Base-by-base conservation (phyloP, 2,797 vertebrate genomes). In the Botia almorhae region DNA sequence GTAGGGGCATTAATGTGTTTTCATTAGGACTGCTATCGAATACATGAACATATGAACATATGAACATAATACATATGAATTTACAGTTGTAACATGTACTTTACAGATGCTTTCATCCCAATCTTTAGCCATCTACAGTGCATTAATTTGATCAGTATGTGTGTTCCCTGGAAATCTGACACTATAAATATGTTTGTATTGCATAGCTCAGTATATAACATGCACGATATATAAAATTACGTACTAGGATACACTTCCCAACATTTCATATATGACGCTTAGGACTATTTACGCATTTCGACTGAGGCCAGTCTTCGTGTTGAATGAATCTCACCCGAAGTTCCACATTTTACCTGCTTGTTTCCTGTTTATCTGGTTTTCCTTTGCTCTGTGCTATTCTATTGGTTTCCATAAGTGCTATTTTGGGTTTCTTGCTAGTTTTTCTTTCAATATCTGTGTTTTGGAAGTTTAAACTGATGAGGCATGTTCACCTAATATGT, bases 401-500 rank as follows among this genome's bases (percentile, higher is more conserved):
- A 13, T 83, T 83, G 85, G 82, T 81, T 17, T 61, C 69, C 56
- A 14, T 83, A 33, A 33, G 71, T 75, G 64, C 74, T 84, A 48
- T 83, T 74, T 88, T 89, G 87, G 86, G 82, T 71, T 79, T 53
- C 82, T 87, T 81, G 39, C 69, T 87, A 85, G 83, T 89, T 88
- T 88, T 89, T 85, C 88, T 91, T 80, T 87, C 71, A 90, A 82
- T 87, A 83, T 93, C 73, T 65, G 74, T 39, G 6, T 16, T 61
- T 50, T 39, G n/a, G 29, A 69, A 16, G 23, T 53, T 53, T 53
- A 26, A 29, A 61, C 19, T 7, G 8, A 39, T 53, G 26, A 53
- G 46, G 46, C 13, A 61, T 3, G 60, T 29, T 29, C 0, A 8
- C 19, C 19, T 56, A 56, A 56, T 5, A 1, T 50, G 19, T 69